Base-by-base conservation (phyloP, 2,113 vertebrate species). In the Phalacrocorax carbo region DNA sequence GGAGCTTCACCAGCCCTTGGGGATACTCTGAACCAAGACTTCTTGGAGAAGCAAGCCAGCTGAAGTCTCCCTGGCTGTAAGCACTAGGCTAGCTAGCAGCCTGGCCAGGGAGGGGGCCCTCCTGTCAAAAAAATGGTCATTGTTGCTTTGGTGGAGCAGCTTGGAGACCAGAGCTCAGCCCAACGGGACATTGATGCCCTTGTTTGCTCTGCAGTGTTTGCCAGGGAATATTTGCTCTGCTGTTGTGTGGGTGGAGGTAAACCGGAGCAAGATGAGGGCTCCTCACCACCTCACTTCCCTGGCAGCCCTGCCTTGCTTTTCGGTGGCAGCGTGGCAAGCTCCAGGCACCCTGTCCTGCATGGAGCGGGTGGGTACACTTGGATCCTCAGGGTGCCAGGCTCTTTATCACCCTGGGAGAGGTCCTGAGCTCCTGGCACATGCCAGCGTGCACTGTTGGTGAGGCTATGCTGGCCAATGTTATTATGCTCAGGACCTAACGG, bases 141-240 rank as follows among this genome's bases (percentile, higher is more conserved):
- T 88, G 79, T 36, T 92, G 49, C 23, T 94, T 82, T 77, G 76
- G 76, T 71, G 88, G 60, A 49, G 76, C 76, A 81, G 51, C 60
- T 26, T 30, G 1, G 93, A 62, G 72, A 68, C 7, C 54, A 86
- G 81, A 26, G 71, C 83, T 88, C 51, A 78, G 86, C 19, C 68
- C 75, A 60, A 68, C 68, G 78, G 88, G 86, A 14, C 86, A 29
- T 0, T 13, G 80, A 42, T 96, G 95, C 19, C 86, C 76, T 66
- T 86, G 91, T 94, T 96, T 95, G 88, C 64, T 81, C 83, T 88
- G 76, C 73, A 49, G 66, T 72, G 52, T 94, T 94, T 96, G 25
- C 82, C 60, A 76, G 90, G 88, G 68, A 54, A 57, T 88, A 73
- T 95, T 88, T 94, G 44, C 68, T 89, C 68, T 6, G 17, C 69